These are phyloP conservation scores for Andrena dorsata DNA, from an alignment of 2,888 invertebrate genomes.

Conservation along the genomic window DNA sequence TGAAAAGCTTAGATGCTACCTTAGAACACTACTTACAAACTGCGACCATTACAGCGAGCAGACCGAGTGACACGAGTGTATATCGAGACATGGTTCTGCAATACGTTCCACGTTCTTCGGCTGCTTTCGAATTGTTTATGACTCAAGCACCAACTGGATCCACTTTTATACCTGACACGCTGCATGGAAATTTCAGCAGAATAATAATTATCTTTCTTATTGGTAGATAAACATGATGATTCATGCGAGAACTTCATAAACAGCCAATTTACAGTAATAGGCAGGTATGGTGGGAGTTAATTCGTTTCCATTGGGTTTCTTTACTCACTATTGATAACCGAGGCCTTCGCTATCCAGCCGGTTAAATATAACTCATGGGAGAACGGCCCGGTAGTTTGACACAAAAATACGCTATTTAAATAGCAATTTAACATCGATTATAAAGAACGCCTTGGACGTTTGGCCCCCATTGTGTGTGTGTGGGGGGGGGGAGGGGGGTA, in stretches of 20 bases:
- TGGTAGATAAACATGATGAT: too few species aligned
- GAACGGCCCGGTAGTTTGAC: background rate
- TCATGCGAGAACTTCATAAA: too few species aligned
- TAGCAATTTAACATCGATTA: slow-evolving; percentile 49
- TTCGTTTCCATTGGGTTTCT: too few species aligned
- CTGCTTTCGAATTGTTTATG: background rate
- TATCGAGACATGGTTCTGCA: background rate
- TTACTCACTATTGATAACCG: too few species aligned
- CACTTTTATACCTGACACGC: background rate
- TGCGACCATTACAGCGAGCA: background rate
- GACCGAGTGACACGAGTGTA: background rate
- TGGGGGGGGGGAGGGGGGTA: too few species aligned
- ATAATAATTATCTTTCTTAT: too few species aligned
- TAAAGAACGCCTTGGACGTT: background rate
- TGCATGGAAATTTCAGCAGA: too few species aligned
- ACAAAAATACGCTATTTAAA: slow-evolving; percentile 52
- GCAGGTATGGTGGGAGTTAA: too few species aligned
- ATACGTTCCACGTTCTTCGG: background rate
- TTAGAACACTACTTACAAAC: background rate
- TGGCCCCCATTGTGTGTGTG: background rate
- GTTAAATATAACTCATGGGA: slow-evolving; percentile 41
- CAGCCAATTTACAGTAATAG: too few species aligned
- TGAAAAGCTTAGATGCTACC: background rate
- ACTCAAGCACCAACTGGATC: background rate
- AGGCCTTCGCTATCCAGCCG: slow-evolving; percentile 18